Conservation (phyloP, 1,140 invertebrate genomes). For the Cherax destructor region DNA sequence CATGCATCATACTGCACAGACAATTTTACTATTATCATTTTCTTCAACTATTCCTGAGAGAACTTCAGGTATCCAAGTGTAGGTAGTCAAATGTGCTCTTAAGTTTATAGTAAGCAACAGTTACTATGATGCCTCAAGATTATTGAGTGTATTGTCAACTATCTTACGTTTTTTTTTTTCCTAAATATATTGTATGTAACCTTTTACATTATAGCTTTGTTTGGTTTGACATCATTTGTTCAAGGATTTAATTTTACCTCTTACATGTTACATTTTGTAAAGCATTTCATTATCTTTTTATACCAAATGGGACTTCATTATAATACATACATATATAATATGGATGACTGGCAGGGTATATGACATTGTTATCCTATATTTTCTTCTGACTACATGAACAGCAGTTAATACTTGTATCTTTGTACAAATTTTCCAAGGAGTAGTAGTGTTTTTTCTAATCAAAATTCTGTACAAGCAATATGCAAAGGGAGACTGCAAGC, state of each 20-base stretch:
- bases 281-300: conserved; percentile 1
- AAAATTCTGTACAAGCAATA: conserved; percentile 39
- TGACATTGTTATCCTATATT: conserved; percentile 26
- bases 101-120: background rate
- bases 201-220: conserved; percentile 19
- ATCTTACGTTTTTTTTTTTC: background rate
- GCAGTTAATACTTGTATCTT: conserved; percentile 33
- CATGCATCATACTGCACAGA: conserved; percentile 12
- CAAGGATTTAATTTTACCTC: conserved; percentile 3
- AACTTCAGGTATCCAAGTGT: conserved; percentile 18
- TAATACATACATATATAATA: background rate
- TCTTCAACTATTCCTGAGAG: background rate
- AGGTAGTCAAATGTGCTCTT: conserved; percentile 20
- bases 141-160: background rate
- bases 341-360: conserved; percentile 16
- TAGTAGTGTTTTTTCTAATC: conserved; percentile 43
- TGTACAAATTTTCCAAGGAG: conserved; percentile 42
- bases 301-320: conserved; percentile 9
- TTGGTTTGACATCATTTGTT: conserved; percentile 33
- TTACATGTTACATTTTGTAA: background rate
- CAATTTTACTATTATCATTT: conserved; percentile 11
- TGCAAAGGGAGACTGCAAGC: conserved; percentile 34
- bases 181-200: background rate
- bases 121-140: background rate
- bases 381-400: conserved; percentile 10